Evolutionary conservation across 2,113 vertebrate species (phyloP), one percentile per base, ranked within the genome.

Genomic region (Ageneiosus marmoratus): DNA sequence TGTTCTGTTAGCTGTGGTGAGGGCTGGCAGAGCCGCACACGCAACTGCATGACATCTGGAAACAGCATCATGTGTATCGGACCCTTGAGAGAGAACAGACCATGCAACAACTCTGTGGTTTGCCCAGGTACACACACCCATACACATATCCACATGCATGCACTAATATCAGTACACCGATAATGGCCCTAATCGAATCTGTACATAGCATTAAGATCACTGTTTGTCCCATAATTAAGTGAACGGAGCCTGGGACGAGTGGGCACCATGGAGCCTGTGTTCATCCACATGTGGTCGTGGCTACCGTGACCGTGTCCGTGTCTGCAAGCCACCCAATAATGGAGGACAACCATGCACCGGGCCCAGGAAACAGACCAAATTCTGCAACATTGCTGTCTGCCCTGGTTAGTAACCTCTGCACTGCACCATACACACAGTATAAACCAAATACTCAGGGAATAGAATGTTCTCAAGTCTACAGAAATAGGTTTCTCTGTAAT

Each of bases 351-450:
- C 96, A 53, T 99, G 98, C 9, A 92, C 90, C 7, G 98, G 98
- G 3, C 95, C 96, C 0, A 63, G 95, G 83, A 98, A 94, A 81
- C 98, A 99, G 90, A 99, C 97, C 67, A 99, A 99, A 90, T 98
- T 98, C 92, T 99, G 98, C 93, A 99, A 99, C 93, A 99, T 99
- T 1, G 98, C 98, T 2, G 93, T 99, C 85, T 99, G 98, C 92
- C 98, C 98, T 90, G 97, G 98, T 99, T 92, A 90, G 93, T 79
- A 34, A 32, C 48, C 27, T 22, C 15, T 53, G 20, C 70, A 32
- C 15, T 53, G 20, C 70, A 32, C 12, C 37, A 41, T 41, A 7
- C 16, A 29, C 48, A 53, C 44, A 7, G 0, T 56, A 1, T 9
- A 20, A 13, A 24, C n/a, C 20, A 34, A 55, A 12, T 34, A 65